Base-by-base conservation (phyloP, 2,888 invertebrate genomes). In the Mesodorylaimus sp. region DNA sequence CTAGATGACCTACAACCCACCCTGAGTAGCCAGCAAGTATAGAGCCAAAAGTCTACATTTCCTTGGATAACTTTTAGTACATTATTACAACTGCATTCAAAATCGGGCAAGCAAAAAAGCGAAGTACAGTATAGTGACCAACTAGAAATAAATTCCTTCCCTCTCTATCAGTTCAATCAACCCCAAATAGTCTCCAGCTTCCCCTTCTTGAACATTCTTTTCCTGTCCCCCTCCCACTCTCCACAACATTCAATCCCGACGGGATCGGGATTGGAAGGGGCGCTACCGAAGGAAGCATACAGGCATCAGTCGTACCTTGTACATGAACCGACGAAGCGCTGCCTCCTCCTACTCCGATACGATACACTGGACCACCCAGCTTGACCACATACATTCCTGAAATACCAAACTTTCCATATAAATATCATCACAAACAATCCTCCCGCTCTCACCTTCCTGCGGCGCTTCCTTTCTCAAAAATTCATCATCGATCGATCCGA, bases 261-360 rank as follows among this genome's bases (percentile, higher is more conserved):
- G n/a, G n/a, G n/a, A n/a, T n/a, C n/a, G n/a, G n/a, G n/a, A n/a
- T n/a, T n/a, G n/a, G n/a, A n/a, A n/a, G n/a, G n/a, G n/a, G n/a
- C n/a, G n/a, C n/a, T n/a, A n/a, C n/a, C n/a, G n/a, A 13, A 32
- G 16, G 16, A 32, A 32, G 16, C 16, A 16, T 13, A 32, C 32
- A 13, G 32, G 10, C 10, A 16, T 13, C 21, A 16, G 41, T n/a
- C 21, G 44, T 26, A 57, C 63, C 57, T 49, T 60, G 61, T 10
- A 61, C 56, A 60, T 87, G 81, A 5, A 91, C 84, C 0, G 93
- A 93, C 56, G 89, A 89, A 0, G 95, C 95, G 0, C 93, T 83
- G n/a, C 95, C 95, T 10, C 95, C 95, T 13, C 95, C 95, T 3
- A 97, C 88, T 1, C 95, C 95, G 64, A 97, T 95, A 55, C 95